phyloP scores from a whole-genome alignment of 1,140 invertebrate genomes.

The Nixonia krombeini region DNA sequence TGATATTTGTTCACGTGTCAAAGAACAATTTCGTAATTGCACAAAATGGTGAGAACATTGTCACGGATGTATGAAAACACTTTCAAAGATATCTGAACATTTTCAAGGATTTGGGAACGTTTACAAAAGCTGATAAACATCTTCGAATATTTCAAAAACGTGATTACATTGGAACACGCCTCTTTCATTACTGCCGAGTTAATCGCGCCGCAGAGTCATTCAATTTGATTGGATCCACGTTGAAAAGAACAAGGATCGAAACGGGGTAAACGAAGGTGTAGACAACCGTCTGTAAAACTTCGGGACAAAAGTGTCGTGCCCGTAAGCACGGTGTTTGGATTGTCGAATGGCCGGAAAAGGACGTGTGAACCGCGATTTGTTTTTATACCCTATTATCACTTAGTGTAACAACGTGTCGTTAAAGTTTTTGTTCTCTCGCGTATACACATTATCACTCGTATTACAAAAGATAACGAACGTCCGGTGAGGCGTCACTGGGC shows the following conservation, averaged over 20 bases:
- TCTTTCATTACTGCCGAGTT: neutral
- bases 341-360: slow-evolving; percentile 42
- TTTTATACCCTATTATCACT: slow-evolving; percentile 10
- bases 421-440: slow-evolving; percentile 8
- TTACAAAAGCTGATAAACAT: too few species aligned
- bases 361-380: slow-evolving; percentile 19
- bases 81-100: too few species aligned
- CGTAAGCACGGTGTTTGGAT: slow-evolving; percentile 16
- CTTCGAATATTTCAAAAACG: too few species aligned
- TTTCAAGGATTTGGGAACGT: too few species aligned
- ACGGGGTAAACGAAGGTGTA: neutral
- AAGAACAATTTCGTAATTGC: too few species aligned
- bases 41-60: too few species aligned
- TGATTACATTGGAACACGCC: too few species aligned
- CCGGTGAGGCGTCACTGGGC: slow-evolving; percentile 1
- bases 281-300: neutral
- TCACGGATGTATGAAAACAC: too few species aligned
- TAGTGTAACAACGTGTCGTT: slow-evolving; percentile 11
- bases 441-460: slow-evolving; percentile 17
- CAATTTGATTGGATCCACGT: neutral
- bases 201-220: too few species aligned
- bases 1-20: too few species aligned
- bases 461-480: slow-evolving; percentile 21
- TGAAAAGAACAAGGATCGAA: slow-evolving; percentile 2
- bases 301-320: slow-evolving; percentile 9